Percentiles rank a stretch among this genome's conserved stretches.
Conservation (phyloP, 2,797 vertebrate species). For the Pangasius djambal region DNA sequence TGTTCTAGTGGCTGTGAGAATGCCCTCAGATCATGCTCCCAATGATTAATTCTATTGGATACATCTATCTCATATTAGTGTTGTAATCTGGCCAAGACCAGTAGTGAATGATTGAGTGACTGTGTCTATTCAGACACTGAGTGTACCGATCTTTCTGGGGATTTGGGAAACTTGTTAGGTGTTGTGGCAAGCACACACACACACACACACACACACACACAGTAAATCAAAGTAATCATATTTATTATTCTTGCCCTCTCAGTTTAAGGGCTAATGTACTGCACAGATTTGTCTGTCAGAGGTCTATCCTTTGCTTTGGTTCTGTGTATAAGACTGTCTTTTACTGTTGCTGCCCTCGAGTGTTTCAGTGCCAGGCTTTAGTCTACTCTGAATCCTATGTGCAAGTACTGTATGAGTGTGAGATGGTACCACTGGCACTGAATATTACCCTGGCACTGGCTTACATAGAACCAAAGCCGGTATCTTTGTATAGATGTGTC, state of each 20-base stretch:
- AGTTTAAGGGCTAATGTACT: constrained; percentile 39
- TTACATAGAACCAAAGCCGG: background rate
- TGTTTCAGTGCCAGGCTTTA: constrained; percentile 37
- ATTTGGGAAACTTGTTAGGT: constrained; percentile 8
- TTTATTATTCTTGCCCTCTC: constrained; percentile 44
- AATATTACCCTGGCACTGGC: constrained; percentile 28
- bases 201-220: constrained; percentile 8
- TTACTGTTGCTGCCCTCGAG: background rate
- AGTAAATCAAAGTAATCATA: constrained; percentile 43
- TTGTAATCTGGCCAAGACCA: constrained; percentile 47
- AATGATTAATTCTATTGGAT: constrained; percentile 37
- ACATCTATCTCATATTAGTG: constrained; percentile 41
- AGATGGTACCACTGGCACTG: constrained; percentile 14
- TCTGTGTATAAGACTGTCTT: constrained; percentile 35
- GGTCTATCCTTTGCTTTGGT: constrained; percentile 2
- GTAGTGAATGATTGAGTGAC: constrained; percentile 32
- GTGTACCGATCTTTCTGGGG: constrained; percentile 11
- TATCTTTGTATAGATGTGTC: background rate
- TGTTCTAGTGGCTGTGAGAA: constrained; percentile 18
- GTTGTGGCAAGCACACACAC: background rate
- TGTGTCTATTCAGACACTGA: constrained; percentile 31
- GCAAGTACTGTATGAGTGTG: constrained; percentile 20
- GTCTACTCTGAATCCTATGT: constrained; percentile 34
- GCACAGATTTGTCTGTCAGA: constrained; percentile 43
- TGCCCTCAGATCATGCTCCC: background rate